Evolutionary conservation across 1,140 invertebrate species (phyloP), one percentile per base, ranked within the genome.

Genomic region (Heterodera carotae): DNA sequence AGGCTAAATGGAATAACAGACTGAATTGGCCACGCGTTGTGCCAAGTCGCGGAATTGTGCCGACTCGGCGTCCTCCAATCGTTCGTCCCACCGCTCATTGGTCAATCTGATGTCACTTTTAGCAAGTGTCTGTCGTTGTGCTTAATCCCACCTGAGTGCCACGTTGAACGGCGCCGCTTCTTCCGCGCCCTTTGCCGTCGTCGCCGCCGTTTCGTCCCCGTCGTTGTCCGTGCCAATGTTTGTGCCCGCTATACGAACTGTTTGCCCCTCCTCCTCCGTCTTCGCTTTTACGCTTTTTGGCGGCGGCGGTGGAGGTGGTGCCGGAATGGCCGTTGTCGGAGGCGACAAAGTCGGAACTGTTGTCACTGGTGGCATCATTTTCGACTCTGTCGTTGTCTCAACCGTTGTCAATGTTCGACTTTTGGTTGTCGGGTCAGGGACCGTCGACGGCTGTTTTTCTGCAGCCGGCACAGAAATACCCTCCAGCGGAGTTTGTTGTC

Each of bases 1-100:
- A 6, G n/a, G 22, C 12, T 18, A 18, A 53, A 18, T 53, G 27
- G 8, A 2, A 60, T 27, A 12, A 39, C 0, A 18, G 56, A 79
- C 64, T n/a, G 31, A 69, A 36, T 80, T 76, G 76, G 22, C 56
- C 66, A 80, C 33, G 10, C 69, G 53, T 39, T 33, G 53, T n/a
- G 78, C 29, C 78, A 80, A 62, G 31, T 43, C 31, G 18, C 22
- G 18, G 48, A 67, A 74, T 48, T 66, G 33, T 31, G 48, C 77
- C 27, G 69, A 75, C n/a, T 82, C 79, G 18, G 60, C 15, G n/a
- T 81, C 71, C 53, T 81, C 78, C n/a, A 80, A 39, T 29, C 31
- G 29, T 22, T 34, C 53, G 34, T 67, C 60, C 68, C 80, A 80
- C 22, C 80, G n/a, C 36, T 76, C 71, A 60, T 74, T 64, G 25